phyloP scores from a whole-genome alignment of 1,140 invertebrate species.

The Pectinophora gossypiella region DNA sequence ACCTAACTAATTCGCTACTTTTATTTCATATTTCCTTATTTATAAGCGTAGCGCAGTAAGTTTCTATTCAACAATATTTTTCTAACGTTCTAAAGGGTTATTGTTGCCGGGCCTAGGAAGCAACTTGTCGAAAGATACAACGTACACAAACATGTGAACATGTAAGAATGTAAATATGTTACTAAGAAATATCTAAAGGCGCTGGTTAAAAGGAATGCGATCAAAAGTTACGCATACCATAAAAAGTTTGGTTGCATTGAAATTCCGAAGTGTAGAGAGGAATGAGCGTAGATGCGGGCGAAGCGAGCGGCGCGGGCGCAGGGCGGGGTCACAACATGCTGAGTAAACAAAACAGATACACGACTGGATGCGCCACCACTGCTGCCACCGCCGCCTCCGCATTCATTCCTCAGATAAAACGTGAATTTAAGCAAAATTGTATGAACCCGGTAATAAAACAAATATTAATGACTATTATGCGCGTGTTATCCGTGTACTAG shows the following conservation, averaged over 20 bases:
- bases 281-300: constrained; percentile 26
- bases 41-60: no score
- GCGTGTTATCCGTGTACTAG: no score
- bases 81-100: no score
- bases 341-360: constrained; percentile 59
- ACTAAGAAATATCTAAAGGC: constrained; percentile 31
- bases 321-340: constrained; percentile 40
- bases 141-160: neutral
- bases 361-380: constrained; percentile 25
- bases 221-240: constrained; percentile 49
- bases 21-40: no score
- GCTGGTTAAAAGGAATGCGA: constrained; percentile 43
- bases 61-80: no score
- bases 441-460: no score
- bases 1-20: no score
- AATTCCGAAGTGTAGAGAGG: constrained; percentile 47
- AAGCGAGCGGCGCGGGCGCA: constrained; percentile 25
- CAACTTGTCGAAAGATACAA: neutral
- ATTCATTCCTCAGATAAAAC: constrained; percentile 1
- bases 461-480: no score
- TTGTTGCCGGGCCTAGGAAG: no score
- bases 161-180: constrained; percentile 2
- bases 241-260: constrained; percentile 41
- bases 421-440: no score
- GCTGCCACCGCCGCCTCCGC: neutral